Conservation (phyloP, 1,140 invertebrate species). For the Drosophila pruinosa region DNA sequence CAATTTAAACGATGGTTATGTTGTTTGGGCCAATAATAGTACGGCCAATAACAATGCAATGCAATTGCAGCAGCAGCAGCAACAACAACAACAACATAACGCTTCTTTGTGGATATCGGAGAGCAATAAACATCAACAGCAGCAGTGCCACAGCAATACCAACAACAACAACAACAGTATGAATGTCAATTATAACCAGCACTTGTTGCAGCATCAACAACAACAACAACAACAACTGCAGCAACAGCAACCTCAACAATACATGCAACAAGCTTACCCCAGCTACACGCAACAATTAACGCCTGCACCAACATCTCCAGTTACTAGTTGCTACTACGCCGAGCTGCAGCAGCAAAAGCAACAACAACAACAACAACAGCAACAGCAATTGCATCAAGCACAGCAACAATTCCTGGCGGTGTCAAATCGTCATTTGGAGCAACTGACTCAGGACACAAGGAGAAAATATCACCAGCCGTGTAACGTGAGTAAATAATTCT, state of each 20-base stretch:
- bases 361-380: constrained; percentile 49
- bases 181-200: constrained; percentile 66
- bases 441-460: constrained; percentile 17
- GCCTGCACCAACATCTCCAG: constrained; percentile 50
- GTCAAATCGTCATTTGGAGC: constrained; percentile 38
- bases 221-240: constrained; percentile 42
- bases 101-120: constrained; percentile 43
- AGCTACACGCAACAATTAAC: constrained; percentile 44
- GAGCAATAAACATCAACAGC: constrained; percentile 57
- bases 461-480: constrained; percentile 12
- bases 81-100: constrained; percentile 47
- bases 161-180: constrained; percentile 50
- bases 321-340: constrained; percentile 46
- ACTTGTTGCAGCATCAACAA: constrained; percentile 52
- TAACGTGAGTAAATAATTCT: constrained; percentile 34
- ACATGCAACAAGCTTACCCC: constrained; percentile 36
- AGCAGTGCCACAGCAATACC: constrained; percentile 43
- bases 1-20: constrained; percentile 53
- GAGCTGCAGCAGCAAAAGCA: constrained; percentile 41
- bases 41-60: constrained; percentile 22
- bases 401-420: constrained; percentile 48
- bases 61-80: constrained; percentile 52
- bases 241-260: constrained; percentile 48
- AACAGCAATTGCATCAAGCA: constrained; percentile 33
- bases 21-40: constrained; percentile 48